Evolutionary conservation across 2,113 vertebrate species (phyloP).

Genomic region (Phainopepla nitens): DNA sequence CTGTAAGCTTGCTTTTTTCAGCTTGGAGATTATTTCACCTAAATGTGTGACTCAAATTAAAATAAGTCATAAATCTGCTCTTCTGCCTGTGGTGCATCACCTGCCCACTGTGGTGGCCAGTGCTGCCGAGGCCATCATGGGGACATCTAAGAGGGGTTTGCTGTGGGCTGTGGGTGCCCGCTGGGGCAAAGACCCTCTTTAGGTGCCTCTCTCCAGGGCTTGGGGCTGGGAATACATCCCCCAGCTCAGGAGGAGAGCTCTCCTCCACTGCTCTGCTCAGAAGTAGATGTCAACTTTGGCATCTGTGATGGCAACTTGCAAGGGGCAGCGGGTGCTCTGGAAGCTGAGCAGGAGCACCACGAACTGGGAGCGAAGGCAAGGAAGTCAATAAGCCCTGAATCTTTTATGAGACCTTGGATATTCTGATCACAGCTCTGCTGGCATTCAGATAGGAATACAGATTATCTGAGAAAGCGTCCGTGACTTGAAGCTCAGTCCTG

Average conservation of each 20-base stretch:
- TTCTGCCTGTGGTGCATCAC: neutral
- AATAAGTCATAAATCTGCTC: neutral
- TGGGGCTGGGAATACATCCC: neutral
- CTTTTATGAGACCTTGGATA: constrained; percentile 90
- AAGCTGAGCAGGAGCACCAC: constrained; percentile 61
- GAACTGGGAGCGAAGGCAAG: constrained; percentile 47
- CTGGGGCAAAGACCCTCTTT: neutral
- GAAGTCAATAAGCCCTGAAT: constrained; percentile 87
- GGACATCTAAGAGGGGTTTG: neutral
- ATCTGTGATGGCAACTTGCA: neutral
- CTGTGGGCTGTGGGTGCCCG: neutral
- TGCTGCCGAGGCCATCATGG: fast-evolving
- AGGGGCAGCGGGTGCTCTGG: constrained; percentile 35
- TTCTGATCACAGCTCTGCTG: constrained; percentile 82
- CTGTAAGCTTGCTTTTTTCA: neutral
- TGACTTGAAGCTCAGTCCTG: constrained; percentile 64
- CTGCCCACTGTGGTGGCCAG: fast-evolving
- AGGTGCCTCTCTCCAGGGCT: neutral
- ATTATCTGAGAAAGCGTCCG: constrained; percentile 71
- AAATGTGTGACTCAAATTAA: neutral
- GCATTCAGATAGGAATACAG: constrained; percentile 76
- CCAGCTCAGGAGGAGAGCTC: neutral
- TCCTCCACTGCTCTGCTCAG: neutral
- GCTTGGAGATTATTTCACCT: neutral
- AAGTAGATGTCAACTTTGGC: neutral